These are phyloP conservation scores for Sebastes alutus DNA, from an alignment of 2,797 vertebrate genomes.

Conservation along the genomic window DNA sequence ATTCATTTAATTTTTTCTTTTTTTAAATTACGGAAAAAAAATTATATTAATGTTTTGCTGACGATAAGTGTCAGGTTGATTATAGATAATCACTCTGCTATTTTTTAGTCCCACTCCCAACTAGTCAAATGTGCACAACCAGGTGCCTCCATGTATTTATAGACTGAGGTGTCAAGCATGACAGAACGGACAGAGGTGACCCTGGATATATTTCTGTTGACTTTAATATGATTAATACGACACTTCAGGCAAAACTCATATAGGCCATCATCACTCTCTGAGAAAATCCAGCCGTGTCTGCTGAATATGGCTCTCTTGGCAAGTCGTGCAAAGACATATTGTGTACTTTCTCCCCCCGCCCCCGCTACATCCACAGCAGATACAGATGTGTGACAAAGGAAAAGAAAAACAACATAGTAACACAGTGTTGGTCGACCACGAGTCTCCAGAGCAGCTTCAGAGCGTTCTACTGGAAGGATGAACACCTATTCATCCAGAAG, in stretches of 20 bases:
- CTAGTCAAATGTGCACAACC: neutral
- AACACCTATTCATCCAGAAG: constrained; percentile 12
- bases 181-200: neutral
- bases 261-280: neutral
- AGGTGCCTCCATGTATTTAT: neutral
- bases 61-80: no score
- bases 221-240: neutral
- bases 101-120: neutral
- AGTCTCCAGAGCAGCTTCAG: neutral
- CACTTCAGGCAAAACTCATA: neutral
- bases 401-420: neutral
- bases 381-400: neutral
- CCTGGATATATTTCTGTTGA: neutral
- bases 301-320: neutral
- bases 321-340: neutral
- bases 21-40: neutral
- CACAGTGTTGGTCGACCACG: neutral
- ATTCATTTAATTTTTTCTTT: no score
- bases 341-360: neutral
- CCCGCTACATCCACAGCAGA: neutral
- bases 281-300: neutral
- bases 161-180: neutral
- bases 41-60: neutral
- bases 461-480: constrained; percentile 12
- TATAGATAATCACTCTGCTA: neutral